Evolutionary conservation across 2,888 invertebrate genomes (phyloP).

Genomic region (Apocheima hispidaria): DNA sequence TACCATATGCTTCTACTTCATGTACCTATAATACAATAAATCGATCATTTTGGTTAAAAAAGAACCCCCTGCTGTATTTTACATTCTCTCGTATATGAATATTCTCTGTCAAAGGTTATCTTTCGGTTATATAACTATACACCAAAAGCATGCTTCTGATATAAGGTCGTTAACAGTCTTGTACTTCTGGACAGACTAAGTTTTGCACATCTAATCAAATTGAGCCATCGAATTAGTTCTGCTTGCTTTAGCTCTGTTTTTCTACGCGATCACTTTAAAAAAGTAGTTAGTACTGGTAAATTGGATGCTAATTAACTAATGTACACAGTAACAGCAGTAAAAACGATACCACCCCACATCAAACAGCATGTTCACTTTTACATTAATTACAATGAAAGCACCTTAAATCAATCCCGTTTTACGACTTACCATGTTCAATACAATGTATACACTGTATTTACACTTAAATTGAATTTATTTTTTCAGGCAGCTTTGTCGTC

Average conservation of each 20-base stretch:
- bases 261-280: neutral
- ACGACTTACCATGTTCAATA: neutral
- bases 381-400: slow-evolving; percentile 26
- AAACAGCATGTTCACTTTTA: slow-evolving; percentile 12
- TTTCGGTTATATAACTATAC: too few relatives aligned
- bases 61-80: too few relatives aligned
- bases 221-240: neutral
- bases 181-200: neutral
- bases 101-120: too few relatives aligned
- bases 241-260: neutral
- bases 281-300: slow-evolving; percentile 8
- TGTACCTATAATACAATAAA: too few relatives aligned
- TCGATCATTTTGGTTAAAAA: too few relatives aligned
- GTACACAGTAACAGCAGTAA: slow-evolving; percentile 13
- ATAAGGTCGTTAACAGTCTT: neutral
- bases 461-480: slow-evolving; percentile 34
- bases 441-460: neutral
- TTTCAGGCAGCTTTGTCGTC: slow-evolving; percentile 79
- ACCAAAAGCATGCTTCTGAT: neutral
- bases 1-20: too few relatives aligned
- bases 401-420: slow-evolving; percentile 14
- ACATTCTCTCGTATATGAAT: too few relatives aligned
- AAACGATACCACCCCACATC: slow-evolving; percentile 15
- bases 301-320: slow-evolving; percentile 19
- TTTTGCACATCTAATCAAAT: neutral